Evolutionary conservation across 2,113 vertebrate species (phyloP), one percentile per base, ranked within the genome.

Genomic region (Coracopsis vasa): DNA sequence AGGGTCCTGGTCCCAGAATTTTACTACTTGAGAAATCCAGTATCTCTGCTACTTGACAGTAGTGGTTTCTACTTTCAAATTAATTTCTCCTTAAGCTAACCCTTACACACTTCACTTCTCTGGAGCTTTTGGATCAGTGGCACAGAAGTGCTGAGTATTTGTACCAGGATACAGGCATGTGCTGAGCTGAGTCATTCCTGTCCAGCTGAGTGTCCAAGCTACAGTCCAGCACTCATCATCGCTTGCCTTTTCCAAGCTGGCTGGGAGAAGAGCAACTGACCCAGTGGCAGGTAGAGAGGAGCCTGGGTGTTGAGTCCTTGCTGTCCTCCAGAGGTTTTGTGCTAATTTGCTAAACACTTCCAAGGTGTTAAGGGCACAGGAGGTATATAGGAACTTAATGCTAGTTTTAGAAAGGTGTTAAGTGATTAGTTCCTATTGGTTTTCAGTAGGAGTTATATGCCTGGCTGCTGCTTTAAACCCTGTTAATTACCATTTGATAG

Each of bases 1-100:
- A 71, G 4, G 13, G 9, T 16, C 16, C 8, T 0, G 0, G 3
- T n/a, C 15, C 65, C 31, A 20, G 39, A 35, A 17, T 47, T 48
- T 14, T 62, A 39, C 6, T 85, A 0, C 37, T 58, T 62, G 23
- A 73, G 39, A 51, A 86, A 69, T 72, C 12, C 6, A 9, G 2
- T 7, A 4, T 29, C 7, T 81, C 27, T 67, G 25, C 60, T 39
- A 1, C 23, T 67, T 9, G 21, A 24, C 13, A 24, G 23, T 5
- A 4, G 1, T 35, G 19, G 7, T 33, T 75, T 82, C 39, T 47
- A 1, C 42, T 50, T 67, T 50, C 3, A 50, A 35, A 53, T 44
- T 15, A 20, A 12, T 9, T 58, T 58, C 45, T 89, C 18, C 8
- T 67, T 29, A 42, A 50, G 13, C 21, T n/a, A 25, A 45, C 7